Evolutionary conservation across 2,797 vertebrate species (phyloP).

Genomic region (Amphiprion clarkii): DNA sequence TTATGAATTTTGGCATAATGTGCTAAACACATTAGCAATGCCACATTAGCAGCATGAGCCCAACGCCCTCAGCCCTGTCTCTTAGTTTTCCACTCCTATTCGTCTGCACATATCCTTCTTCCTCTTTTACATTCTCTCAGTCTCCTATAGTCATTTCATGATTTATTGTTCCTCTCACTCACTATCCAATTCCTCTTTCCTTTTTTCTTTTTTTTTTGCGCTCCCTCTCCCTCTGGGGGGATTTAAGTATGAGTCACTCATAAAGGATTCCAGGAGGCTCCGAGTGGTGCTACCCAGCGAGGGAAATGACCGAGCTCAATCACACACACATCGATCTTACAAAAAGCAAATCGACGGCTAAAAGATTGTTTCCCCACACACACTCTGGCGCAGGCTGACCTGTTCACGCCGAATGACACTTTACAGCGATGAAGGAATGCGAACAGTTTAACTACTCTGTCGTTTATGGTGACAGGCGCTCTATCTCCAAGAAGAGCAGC

Average conservation of each 20-base stretch:
- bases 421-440: constrained; percentile 10
- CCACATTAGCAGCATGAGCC: constrained; percentile 60
- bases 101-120: constrained; percentile 27
- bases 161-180: constrained; percentile 54
- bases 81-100: constrained; percentile 19
- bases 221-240: constrained; percentile 24
- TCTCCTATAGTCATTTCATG: constrained; percentile 29
- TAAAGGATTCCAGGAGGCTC: constrained; percentile 60
- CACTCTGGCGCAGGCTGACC: neutral
- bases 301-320: constrained; percentile 55
- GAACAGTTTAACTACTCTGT: constrained; percentile 23
- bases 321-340: constrained; percentile 52
- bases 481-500: neutral
- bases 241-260: constrained; percentile 66
- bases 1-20: constrained; percentile 51
- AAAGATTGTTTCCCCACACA: constrained; percentile 49
- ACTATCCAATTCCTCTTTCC: constrained; percentile 34
- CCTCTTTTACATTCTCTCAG: constrained; percentile 39
- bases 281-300: constrained; percentile 23
- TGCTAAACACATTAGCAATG: constrained; percentile 60
- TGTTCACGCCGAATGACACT: constrained; percentile 24
- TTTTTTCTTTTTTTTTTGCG: neutral
- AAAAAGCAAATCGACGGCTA: constrained; percentile 47
- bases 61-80: neutral
- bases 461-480: neutral